Percentiles rank a stretch among this genome's conserved stretches.
These are phyloP conservation scores for Tenthredo mesomela DNA, from an alignment of 2,888 invertebrate species.

Conservation along the genomic window DNA sequence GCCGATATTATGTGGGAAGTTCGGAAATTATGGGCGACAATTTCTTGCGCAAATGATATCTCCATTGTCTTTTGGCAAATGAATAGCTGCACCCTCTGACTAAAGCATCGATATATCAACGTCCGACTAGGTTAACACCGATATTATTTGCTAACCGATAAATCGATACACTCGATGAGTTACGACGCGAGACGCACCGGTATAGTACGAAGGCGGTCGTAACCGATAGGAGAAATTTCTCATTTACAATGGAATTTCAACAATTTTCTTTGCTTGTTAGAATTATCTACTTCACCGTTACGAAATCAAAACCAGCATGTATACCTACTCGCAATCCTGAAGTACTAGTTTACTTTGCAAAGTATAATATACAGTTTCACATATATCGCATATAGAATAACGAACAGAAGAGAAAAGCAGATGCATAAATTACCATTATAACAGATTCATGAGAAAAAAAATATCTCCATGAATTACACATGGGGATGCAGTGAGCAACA, in stretches of 20 bases:
- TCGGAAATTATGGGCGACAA: slow-evolving; percentile 46
- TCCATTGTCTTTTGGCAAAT: slow-evolving; percentile 71
- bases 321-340: background rate
- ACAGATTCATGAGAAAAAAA: background rate
- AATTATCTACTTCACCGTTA: slow-evolving; percentile 4
- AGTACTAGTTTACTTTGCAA: background rate
- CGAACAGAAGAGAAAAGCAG: background rate
- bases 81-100: slow-evolving; percentile 62
- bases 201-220: slow-evolving; percentile 18
- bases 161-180: slow-evolving; percentile 39
- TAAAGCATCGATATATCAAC: slow-evolving; percentile 32
- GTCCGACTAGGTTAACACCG: slow-evolving; percentile 36
- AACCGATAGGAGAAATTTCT: slow-evolving; percentile 9
- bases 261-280: background rate
- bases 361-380: background rate
- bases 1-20: slow-evolving; percentile 48
- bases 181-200: background rate
- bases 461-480: background rate
- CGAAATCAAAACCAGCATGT: background rate
- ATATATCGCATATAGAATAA: background rate
- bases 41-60: slow-evolving; percentile 66
- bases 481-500: background rate
- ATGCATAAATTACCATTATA: background rate
- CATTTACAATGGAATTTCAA: slow-evolving; percentile 17
- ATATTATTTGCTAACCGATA: slow-evolving; percentile 41